Evolutionary conservation across 2,797 vertebrate species (phyloP).

Genomic region (Sandelia bainsii): DNA sequence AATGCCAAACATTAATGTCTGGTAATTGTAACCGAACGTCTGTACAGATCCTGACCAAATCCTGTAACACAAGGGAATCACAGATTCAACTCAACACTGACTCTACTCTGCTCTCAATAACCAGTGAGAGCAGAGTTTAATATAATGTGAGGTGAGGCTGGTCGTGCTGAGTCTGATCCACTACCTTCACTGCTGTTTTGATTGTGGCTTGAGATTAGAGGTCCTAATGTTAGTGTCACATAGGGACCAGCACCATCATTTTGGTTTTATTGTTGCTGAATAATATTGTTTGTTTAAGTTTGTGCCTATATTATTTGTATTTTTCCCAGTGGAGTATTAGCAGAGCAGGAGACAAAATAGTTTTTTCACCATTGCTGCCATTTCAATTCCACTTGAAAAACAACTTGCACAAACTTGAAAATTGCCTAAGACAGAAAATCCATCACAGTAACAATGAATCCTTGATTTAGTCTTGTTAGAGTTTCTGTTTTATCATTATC

Average conservation of each 20-base stretch:
- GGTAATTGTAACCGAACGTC: constrained; percentile 41
- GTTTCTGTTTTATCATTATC: constrained; percentile 68
- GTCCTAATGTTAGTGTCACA: constrained; percentile 1
- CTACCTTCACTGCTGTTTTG: constrained; percentile 19
- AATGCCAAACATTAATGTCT: constrained; percentile 39
- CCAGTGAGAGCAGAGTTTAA: constrained; percentile 11
- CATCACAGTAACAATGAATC: constrained; percentile 55
- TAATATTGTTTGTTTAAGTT: constrained; percentile 30
- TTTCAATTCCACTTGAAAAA: constrained; percentile 38
- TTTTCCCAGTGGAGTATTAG: constrained; percentile 25
- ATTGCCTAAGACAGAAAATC: constrained; percentile 67
- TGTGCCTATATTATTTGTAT: not conserved
- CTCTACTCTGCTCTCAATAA: too few species aligned
- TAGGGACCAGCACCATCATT: not conserved
- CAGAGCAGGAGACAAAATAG: constrained; percentile 7
- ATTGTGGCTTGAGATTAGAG: constrained; percentile 24
- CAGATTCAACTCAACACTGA: constrained; percentile 8
- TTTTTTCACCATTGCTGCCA: not conserved
- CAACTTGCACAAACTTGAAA: constrained; percentile 43
- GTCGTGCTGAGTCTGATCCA: constrained; percentile 20
- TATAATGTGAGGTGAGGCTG: constrained; percentile 11
- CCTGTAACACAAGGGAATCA: not conserved
- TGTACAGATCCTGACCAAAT: constrained; percentile 27
- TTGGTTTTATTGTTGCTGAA: constrained; percentile 13
- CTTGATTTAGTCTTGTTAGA: constrained; percentile 63